A percentile compares a stretch with the other conserved stretches of the same genome.
Conservation (phyloP, 92 coral and sea anemone genomes). For the Parazoanthus swiftii region DNA sequence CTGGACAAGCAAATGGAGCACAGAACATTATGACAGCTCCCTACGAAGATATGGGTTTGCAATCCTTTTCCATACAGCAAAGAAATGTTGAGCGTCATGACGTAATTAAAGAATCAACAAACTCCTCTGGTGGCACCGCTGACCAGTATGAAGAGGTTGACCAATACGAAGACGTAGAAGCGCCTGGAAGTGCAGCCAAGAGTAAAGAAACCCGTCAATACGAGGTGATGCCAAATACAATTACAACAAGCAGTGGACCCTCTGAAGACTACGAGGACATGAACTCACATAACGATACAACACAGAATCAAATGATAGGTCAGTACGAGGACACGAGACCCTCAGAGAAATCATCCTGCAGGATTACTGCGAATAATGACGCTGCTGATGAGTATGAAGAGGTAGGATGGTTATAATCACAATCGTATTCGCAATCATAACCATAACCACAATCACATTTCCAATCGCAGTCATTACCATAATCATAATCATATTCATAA, state of each 20-base stretch:
- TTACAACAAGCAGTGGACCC: not conserved
- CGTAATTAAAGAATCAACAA: not conserved
- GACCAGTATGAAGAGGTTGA: constrained; percentile 6
- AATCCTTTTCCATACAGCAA: not conserved
- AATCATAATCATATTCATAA: too few species aligned
- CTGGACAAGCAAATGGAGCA: not conserved
- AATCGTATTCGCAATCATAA: too few species aligned
- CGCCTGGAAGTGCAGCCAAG: not conserved
- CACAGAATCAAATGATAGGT: too few species aligned
- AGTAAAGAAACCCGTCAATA: not conserved
- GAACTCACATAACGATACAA: not conserved
- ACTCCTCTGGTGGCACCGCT: not conserved
- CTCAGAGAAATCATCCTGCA: not conserved
- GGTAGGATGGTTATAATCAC: too few species aligned
- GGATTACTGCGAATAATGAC: not conserved
- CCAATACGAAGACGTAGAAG: not conserved
- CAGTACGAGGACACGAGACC: not conserved
- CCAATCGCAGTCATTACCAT: too few species aligned
- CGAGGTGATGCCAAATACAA: not conserved
- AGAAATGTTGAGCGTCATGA: not conserved
- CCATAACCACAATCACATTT: too few species aligned
- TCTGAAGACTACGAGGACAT: not conserved
- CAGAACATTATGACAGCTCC: not conserved
- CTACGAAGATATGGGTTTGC: constrained; percentile 9
- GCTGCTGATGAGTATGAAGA: not conserved